Conservation (phyloP, 2,113 vertebrate species). For the Forbesichthys agassizii region DNA sequence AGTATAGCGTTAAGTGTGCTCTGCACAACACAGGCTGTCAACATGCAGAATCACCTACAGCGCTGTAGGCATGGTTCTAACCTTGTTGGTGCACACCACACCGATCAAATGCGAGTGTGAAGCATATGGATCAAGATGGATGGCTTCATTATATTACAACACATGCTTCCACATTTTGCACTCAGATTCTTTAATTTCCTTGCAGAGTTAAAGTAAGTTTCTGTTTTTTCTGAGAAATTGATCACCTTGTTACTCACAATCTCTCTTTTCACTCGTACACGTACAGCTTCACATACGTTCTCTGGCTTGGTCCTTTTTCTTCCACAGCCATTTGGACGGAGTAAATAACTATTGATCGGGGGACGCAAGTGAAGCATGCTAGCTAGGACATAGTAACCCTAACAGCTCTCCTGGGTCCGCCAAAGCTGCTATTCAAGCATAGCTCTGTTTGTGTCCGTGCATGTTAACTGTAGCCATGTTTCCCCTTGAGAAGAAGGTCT, state of each 20-base stretch:
- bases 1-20: slow-evolving; percentile 18
- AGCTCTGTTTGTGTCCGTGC: slow-evolving; percentile 11
- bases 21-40: slow-evolving; percentile 11
- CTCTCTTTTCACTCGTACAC: slow-evolving; percentile 48
- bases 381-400: slow-evolving; percentile 48
- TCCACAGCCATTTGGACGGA: slow-evolving; percentile 57
- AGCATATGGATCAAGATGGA: slow-evolving; percentile 55
- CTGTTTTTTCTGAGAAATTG: slow-evolving; percentile 45
- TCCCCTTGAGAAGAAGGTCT: neutral
- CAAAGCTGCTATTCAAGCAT: slow-evolving; percentile 27
- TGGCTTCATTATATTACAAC: slow-evolving; percentile 62
- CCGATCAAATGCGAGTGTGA: slow-evolving; percentile 26
- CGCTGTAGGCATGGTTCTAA: slow-evolving; percentile 19
- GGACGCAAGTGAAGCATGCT: slow-evolving; percentile 44
- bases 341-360: slow-evolving; percentile 71
- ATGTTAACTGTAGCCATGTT: slow-evolving; percentile 3
- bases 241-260: slow-evolving; percentile 67
- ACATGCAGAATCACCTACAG: slow-evolving; percentile 6
- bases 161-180: slow-evolving; percentile 60
- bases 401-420: slow-evolving; percentile 46
- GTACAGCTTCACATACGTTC: slow-evolving; percentile 18
- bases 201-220: slow-evolving; percentile 32
- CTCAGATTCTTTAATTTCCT: slow-evolving; percentile 66
- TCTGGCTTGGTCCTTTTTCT: slow-evolving; percentile 13
- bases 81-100: slow-evolving; percentile 37